Percentiles rank a stretch among this genome's conserved stretches.
Evolutionary conservation across 2,797 vertebrate species (phyloP).

Genomic region (Crypturellus tataupa): DNA sequence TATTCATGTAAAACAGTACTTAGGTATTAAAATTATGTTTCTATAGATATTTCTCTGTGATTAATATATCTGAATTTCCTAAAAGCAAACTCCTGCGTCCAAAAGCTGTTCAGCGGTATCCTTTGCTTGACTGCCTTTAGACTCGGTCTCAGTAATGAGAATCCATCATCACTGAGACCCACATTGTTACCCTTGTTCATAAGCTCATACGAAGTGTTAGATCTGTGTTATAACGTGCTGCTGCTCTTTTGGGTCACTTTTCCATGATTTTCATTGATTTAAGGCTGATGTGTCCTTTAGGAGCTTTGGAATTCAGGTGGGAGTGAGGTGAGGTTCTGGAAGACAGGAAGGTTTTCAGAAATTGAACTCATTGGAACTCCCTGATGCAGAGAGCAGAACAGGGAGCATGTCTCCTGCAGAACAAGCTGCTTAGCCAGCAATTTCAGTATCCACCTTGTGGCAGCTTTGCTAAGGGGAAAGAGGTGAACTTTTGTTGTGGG

Average conservation of each 20-base stretch:
- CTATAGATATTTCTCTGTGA: background rate
- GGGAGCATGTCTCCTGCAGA: fast-evolving
- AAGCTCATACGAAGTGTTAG: fast-evolving
- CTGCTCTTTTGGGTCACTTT: background rate
- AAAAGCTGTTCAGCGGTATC: background rate
- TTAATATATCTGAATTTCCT: background rate
- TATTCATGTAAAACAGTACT: background rate
- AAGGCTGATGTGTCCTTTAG: background rate
- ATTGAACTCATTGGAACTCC: background rate
- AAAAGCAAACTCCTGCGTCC: background rate
- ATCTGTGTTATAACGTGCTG: background rate
- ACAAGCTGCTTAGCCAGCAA: background rate
- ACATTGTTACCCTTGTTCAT: background rate
- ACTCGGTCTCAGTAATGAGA: background rate
- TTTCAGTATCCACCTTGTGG: background rate
- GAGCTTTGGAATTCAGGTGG: background rate
- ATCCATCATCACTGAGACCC: background rate
- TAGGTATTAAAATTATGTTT: background rate
- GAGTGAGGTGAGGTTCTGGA: background rate
- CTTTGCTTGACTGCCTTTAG: background rate
- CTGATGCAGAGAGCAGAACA: background rate
- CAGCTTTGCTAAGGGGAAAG: background rate
- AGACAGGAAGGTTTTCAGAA: background rate
- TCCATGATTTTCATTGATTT: background rate
- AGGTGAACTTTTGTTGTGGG: background rate